Evolutionary conservation across 2,113 vertebrate species (phyloP), one percentile per base, ranked within the genome.

Genomic region (Pomatorhinus ruficollis): DNA sequence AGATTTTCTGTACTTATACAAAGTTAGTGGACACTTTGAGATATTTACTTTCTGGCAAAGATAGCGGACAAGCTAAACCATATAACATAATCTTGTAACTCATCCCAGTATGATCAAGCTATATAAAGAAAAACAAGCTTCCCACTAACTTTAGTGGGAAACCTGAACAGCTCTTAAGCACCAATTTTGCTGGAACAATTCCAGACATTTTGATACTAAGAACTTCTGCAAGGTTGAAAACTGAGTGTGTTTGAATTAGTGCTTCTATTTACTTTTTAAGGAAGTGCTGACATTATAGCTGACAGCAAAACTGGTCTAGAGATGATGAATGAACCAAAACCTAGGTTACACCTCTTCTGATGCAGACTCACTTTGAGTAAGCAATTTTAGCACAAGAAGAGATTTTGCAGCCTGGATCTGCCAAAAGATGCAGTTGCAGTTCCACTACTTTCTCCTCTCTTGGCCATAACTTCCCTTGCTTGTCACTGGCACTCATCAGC

Each of bases 41-140:
- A 28, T 82, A 56, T 40, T 89, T 89, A 30, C 12, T 64, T 74
- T 66, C 42, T 63, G 79, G 40, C 23, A 44, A 84, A 75, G 24
- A 64, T 1, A 71, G 15, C 6, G 31, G 31, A 59, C 50, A 81
- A 87, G 7, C 33, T n/a, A 75, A 84, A 15, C 7, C 33, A 8
- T 47, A 16, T 37, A 70, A 54, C 8, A 75, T 13, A 35, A 28
- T 25, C n/a, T 39, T 61, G 12, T 49, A 65, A 52, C 40, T 64
- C 0, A 0, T 31, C 11, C 27, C 39, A 35, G 7, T 47, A 33
- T 59, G 71, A 35, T 25, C 70, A 63, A 63, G 5, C 5, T 52
- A 16, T 50, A 30, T 15, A 52, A 50, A 78, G 60, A 21, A 71
- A 74, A 80, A 15, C 16, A 80, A 27, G 3, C 28, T 68, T 92